Evolutionary conservation across 2,797 vertebrate genomes (phyloP).

Genomic region (Onychomys torridus): DNA sequence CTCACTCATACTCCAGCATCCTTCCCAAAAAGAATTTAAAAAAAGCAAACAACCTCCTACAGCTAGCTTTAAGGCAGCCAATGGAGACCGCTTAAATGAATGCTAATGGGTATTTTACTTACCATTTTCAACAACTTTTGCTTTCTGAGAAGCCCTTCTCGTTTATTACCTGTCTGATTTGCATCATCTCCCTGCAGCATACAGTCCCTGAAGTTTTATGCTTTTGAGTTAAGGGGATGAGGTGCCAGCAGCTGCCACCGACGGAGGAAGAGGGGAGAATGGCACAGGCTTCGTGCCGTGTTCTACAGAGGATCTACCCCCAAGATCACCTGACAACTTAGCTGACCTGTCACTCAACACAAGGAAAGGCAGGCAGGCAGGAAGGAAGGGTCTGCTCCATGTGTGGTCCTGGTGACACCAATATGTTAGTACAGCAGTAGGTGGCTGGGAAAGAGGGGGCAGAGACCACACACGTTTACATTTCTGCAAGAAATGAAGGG

Average conservation of each 20-base stretch:
- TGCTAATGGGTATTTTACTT: conserved; percentile 80
- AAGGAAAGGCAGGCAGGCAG: not conserved
- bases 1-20: conserved; percentile 52
- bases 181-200: conserved; percentile 75
- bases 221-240: conserved; percentile 84
- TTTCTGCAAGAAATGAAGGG: not conserved
- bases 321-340: not conserved
- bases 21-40: not conserved
- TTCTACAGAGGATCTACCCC: not conserved
- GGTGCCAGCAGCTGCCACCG: conserved; percentile 82
- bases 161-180: conserved; percentile 85
- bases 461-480: accelerated
- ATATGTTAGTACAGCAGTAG: accelerated
- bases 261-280: conserved; percentile 74
- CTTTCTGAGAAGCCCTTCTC: conserved; percentile 70
- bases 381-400: accelerated
- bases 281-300: conserved; percentile 52
- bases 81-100: conserved; percentile 58
- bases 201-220: conserved; percentile 69
- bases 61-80: not conserved
- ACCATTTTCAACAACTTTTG: conserved; percentile 73
- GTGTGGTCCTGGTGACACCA: not conserved
- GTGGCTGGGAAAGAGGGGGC: accelerated
- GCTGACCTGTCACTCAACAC: not conserved
- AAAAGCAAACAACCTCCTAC: conserved; percentile 32